Conservation (phyloP, 2,888 invertebrate species). For the Cryptus viduatorius region DNA sequence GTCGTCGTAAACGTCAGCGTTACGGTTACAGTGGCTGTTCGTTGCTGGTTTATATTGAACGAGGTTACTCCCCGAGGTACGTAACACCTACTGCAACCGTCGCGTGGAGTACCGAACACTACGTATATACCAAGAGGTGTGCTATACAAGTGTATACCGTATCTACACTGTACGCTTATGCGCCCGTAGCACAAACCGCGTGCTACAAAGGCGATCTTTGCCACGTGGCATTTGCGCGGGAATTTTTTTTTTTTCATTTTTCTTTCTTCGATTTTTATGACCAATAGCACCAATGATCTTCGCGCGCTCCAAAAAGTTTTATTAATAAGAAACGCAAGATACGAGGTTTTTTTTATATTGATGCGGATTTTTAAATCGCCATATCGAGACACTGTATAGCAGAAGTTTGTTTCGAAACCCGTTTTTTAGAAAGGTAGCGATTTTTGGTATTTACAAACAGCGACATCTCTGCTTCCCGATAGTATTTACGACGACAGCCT, state of each 20-base stretch:
- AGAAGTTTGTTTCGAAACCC: too few species aligned
- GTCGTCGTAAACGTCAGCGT: slow-evolving; percentile 85
- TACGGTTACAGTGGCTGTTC: slow-evolving; percentile 85
- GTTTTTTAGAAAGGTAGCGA: too few species aligned
- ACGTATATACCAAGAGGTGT: slow-evolving; percentile 43
- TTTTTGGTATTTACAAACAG: too few species aligned
- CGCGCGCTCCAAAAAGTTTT: neutral
- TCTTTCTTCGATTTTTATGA: neutral
- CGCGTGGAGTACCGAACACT: slow-evolving; percentile 62
- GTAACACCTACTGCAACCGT: slow-evolving; percentile 83
- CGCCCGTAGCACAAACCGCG: slow-evolving; percentile 63
- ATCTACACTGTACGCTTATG: slow-evolving; percentile 56
- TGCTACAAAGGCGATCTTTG: slow-evolving; percentile 38
- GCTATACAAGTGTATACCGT: slow-evolving; percentile 41
- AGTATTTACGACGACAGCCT: too few species aligned
- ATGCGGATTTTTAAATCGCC: too few species aligned
- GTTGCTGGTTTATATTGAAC: slow-evolving; percentile 85
- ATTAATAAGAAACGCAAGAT: neutral
- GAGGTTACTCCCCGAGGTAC: slow-evolving; percentile 85
- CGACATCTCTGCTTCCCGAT: too few species aligned
- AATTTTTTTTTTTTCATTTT: slow-evolving; percentile 64
- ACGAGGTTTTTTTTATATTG: neutral
- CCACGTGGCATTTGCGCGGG: slow-evolving; percentile 79
- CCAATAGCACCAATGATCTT: neutral
- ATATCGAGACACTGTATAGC: too few species aligned